Conservation (phyloP, 2,797 vertebrate species). For the Enteromius anoplus region DNA sequence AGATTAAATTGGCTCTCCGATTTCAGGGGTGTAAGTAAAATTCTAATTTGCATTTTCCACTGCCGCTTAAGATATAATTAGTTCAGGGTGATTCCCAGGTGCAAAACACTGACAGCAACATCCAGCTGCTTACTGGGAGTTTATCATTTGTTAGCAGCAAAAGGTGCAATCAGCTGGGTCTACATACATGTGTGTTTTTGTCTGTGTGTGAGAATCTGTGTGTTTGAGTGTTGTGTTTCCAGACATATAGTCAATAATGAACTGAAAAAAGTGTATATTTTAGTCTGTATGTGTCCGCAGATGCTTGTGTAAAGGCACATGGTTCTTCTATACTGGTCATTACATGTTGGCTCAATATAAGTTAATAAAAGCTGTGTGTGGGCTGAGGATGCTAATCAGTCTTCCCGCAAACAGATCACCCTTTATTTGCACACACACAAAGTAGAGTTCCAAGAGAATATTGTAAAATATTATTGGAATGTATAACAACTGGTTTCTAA, state of each 20-base stretch:
- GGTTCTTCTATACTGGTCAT: constrained; percentile 5
- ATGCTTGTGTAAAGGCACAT: neutral
- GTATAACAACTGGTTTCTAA: neutral
- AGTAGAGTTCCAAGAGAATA: neutral
- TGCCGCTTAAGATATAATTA: constrained; percentile 86
- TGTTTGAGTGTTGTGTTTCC: constrained; percentile 1
- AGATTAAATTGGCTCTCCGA: constrained; percentile 87
- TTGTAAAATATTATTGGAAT: neutral
- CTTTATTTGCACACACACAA: neutral
- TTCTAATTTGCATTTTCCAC: constrained; percentile 86
- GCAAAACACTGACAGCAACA: constrained; percentile 82
- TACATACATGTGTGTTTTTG: constrained; percentile 45
- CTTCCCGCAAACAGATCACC: constrained; percentile 12
- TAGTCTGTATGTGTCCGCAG: neutral
- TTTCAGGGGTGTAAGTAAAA: constrained; percentile 88
- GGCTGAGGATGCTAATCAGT: constrained; percentile 34
- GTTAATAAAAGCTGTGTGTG: constrained; percentile 25
- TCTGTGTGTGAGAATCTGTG: neutral
- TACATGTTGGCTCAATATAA: constrained; percentile 11
- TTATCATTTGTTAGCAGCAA: constrained; percentile 72
- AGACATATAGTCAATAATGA: constrained; percentile 11
- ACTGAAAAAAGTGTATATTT: neutral
- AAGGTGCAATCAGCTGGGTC: constrained; percentile 62
- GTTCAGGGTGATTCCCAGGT: constrained; percentile 85
- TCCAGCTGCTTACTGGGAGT: constrained; percentile 77